Conservation (phyloP, 2,113 vertebrate genomes). For the Empidonax traillii region DNA sequence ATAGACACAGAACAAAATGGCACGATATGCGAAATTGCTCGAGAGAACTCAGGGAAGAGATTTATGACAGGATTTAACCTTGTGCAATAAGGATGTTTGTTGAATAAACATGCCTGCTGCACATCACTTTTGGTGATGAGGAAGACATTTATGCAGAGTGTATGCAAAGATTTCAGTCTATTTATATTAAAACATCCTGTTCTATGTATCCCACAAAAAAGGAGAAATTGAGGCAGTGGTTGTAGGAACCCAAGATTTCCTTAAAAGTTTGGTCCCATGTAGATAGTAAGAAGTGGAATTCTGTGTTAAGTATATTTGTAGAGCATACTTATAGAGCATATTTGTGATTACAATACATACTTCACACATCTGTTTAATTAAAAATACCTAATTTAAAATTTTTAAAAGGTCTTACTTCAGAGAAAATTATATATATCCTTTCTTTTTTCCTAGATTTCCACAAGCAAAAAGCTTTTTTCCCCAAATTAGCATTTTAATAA, state of each 20-base stretch:
- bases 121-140: background rate
- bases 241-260: background rate
- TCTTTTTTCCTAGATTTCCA: background rate
- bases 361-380: background rate
- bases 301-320: background rate
- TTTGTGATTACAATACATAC: background rate
- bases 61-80: background rate
- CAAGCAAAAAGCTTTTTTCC: background rate
- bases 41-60: background rate
- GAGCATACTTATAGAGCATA: background rate
- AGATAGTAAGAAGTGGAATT: background rate
- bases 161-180: background rate
- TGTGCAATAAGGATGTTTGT: background rate
- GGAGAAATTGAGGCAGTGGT: background rate
- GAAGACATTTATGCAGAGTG: background rate
- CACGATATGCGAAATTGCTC: background rate
- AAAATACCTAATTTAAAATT: background rate
- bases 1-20: background rate
- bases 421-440: accelerated
- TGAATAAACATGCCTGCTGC: background rate
- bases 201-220: background rate
- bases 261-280: background rate
- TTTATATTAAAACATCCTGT: background rate
- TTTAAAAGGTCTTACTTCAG: background rate
- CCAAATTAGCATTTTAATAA: background rate